Conservation (phyloP, 2,113 vertebrate species). For the Platichthys stellatus region DNA sequence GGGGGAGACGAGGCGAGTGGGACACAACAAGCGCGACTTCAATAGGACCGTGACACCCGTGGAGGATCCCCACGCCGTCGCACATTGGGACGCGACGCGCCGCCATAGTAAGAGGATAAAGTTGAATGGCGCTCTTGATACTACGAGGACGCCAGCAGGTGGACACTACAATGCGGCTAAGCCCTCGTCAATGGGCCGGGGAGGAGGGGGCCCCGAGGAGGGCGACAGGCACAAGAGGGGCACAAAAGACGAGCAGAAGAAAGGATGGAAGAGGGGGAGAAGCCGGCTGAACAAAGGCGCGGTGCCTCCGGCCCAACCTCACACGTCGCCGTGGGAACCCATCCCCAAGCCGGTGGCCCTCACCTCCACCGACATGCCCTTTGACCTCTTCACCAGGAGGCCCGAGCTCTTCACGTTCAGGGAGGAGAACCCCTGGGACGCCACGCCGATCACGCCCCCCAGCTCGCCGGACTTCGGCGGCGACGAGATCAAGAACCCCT, state of each 20-base stretch:
- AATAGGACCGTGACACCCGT: slow-evolving; percentile 62
- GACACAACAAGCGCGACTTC: slow-evolving; percentile 61
- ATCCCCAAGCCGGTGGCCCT: slow-evolving; percentile 84
- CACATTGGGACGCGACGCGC: slow-evolving; percentile 67
- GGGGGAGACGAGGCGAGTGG: slow-evolving; percentile 48
- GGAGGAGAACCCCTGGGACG: slow-evolving; percentile 81
- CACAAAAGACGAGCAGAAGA: slow-evolving; percentile 80
- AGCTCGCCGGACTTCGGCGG: slow-evolving; percentile 79
- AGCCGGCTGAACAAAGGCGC: slow-evolving; percentile 70
- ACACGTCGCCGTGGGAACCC: slow-evolving; percentile 75
- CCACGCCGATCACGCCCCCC: slow-evolving; percentile 83
- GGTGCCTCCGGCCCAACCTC: slow-evolving; percentile 51
- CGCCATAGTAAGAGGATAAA: slow-evolving; percentile 76
- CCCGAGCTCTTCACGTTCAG: slow-evolving; percentile 76
- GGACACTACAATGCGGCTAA: slow-evolving; percentile 77
- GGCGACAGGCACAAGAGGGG: slow-evolving; percentile 76
- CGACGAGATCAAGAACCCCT: slow-evolving; percentile 90
- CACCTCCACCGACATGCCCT: slow-evolving; percentile 85
- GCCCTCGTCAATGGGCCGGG: slow-evolving; percentile 62
- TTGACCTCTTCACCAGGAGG: slow-evolving; percentile 76
- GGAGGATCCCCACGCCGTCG: slow-evolving; percentile 60
- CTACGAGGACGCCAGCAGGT: slow-evolving; percentile 76
- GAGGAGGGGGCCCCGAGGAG: slow-evolving; percentile 52
- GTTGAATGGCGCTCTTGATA: slow-evolving; percentile 72
- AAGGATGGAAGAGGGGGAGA: slow-evolving; percentile 71